Evolutionary conservation across 2,888 invertebrate genomes (phyloP), one percentile per base, ranked within the genome.

Genomic region (Tipula vernalis): DNA sequence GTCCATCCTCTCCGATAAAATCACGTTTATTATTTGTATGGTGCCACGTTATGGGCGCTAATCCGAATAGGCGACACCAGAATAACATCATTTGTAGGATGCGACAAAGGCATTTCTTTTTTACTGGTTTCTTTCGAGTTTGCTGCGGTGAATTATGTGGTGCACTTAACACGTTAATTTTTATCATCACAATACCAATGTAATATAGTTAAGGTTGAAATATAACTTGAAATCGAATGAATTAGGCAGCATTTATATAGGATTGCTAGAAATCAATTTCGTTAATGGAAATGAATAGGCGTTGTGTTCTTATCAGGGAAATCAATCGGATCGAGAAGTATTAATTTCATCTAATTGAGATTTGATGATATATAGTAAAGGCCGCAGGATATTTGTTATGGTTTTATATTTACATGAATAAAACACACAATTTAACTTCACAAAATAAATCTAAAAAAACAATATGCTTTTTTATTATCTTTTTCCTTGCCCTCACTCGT

Each of bases 1-100:
- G 83, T 0, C 84, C 87, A 84, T 87, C 87, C 39, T 87, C 87
- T 15, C 18, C 15, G 36, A 85, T 57, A 57, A 86, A 86, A 15
- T 10, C 18, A 2, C 2, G 36, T 36, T 44, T 44, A 47, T 71
- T 84, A 28, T 47, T 41, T 13, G 84, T 12, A 51, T 87, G 87
- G 8, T 8, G 15, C 83, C 86, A 87, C 12, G 36, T 84, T 47
- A 86, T 47, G 15, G 87, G 87, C 1, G 84, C 36, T 39, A 87
- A 83, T 15, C 87, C 86, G 42, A 87, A 87, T n/a, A 86, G 15
- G 5, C 87, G 87, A 41, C 87, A 83, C n/a, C 36, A 87, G n/a
- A 84, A 83, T 0, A 87, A 15, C 87, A 86, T 86, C 5, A 83
- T 12, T 2, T 51, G 44, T 10, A 87, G 41, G 12, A 51, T 83